phyloP scores from a whole-genome alignment of 2,888 invertebrate genomes.

The Metacarcinus magister region DNA sequence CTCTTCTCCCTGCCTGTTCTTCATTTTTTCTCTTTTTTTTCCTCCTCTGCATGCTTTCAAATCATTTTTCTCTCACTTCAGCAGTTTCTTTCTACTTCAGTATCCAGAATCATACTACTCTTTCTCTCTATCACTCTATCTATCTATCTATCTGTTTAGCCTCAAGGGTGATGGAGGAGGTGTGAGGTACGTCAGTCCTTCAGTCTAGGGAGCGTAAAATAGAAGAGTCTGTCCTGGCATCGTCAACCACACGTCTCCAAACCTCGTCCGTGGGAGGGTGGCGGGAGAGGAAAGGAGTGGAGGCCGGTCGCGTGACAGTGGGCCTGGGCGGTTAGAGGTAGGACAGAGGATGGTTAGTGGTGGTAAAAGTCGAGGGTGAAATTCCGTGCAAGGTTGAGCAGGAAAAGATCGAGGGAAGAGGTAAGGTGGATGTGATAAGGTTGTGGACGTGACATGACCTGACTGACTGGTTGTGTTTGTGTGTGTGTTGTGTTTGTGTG shows the following conservation, averaged over 20 bases:
- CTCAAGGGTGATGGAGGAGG: background rate
- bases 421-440: background rate
- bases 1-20: background rate
- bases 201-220: background rate
- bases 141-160: background rate
- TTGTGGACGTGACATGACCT: background rate
- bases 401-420: background rate
- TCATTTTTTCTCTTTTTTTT: background rate
- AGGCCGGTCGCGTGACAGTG: background rate
- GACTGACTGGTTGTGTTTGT: background rate
- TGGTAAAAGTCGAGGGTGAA: background rate
- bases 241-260: background rate
- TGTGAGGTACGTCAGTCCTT: background rate
- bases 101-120: background rate
- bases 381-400: background rate
- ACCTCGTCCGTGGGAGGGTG: background rate
- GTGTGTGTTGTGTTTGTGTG: no score
- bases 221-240: constrained; percentile 4
- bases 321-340: background rate
- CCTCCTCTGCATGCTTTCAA: background rate
- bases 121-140: background rate
- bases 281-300: background rate
- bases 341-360: background rate
- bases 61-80: background rate
- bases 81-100: background rate